A percentile compares a stretch with the other conserved stretches of the same genome.
Conservation (phyloP, 2,113 vertebrate species). For the Pelecanoides urinatrix region DNA sequence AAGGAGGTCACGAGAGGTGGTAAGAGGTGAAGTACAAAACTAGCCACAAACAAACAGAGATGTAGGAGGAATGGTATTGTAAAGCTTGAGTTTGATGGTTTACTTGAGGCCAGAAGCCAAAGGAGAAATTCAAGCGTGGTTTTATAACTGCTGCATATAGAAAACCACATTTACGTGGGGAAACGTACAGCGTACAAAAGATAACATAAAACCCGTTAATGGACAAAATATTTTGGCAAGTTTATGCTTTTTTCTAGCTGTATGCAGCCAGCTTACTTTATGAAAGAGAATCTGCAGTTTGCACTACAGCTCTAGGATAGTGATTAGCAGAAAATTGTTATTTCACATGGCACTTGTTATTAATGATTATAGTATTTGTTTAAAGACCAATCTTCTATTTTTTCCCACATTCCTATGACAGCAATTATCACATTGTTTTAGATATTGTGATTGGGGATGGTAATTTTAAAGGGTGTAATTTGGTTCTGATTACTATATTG, state of each 20-base stretch:
- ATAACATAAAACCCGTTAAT: not conserved
- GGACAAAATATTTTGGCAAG: not conserved
- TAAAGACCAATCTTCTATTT: slow-evolving; percentile 22
- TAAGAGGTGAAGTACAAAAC: not conserved
- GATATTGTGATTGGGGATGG: not conserved
- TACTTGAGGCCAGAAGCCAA: not conserved
- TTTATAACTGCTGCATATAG: not conserved
- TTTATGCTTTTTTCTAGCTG: not conserved
- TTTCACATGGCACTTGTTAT: slow-evolving; percentile 25
- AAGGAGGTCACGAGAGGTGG: not conserved
- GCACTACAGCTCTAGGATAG: not conserved
- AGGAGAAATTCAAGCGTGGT: not conserved
- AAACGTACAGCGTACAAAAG: not conserved
- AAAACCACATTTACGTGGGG: not conserved
- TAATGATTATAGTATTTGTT: slow-evolving; percentile 31
- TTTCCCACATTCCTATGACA: not conserved
- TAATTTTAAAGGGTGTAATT: slow-evolving; percentile 24
- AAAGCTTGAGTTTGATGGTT: not conserved
- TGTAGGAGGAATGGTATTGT: not conserved
- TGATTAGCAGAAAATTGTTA: not conserved
- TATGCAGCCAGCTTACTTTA: not conserved
- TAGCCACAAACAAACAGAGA: not conserved
- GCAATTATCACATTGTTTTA: slow-evolving; percentile 26
- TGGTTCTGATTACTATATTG: slow-evolving; percentile 56
- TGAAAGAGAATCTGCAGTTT: slow-evolving; percentile 4